Evolutionary conservation across 2,888 invertebrate species (phyloP), one percentile per base, ranked within the genome.

Genomic region (Alviniconcha strummeri): DNA sequence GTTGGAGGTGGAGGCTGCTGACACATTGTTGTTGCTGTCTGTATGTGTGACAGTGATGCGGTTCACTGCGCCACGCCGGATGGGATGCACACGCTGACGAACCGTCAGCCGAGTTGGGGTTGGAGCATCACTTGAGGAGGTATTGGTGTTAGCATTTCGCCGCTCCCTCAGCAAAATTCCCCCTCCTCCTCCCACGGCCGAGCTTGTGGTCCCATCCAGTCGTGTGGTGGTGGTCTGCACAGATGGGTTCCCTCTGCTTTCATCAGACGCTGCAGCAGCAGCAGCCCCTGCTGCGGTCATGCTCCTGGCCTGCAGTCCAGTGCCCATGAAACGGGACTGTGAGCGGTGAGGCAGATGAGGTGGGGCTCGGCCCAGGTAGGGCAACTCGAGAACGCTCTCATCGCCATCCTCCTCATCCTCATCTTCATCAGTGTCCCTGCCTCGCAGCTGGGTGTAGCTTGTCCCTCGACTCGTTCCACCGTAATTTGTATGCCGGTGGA

Each of bases 401-500:
- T 17, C 36, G 1, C 72, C 83, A 4, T 74, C 81, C 54, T 72
- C 82, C 5, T 69, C 82, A 13, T 80, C 69, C 9, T 81, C 69
- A n/a, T 67, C 67, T 55, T 80, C 80, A 55, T 80, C 80, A 4
- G 67, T 60, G 69, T 67, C 54, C 8, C 54, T 69, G 1, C 13
- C n/a, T 8, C 6, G 36, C 11, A 56, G n/a, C 57, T 5, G 57
- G 13, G 60, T 60, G 60, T 60, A 60, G 60, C 9, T 11, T 19
- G 75, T 11, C 54, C 52, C 54, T 19, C 15, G 19, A 55, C 56
- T 67, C 55, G 13, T 69, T 77, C 19, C 80, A 76, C 84, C 85
- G 57, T 86, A 86, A 9, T 85, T 86, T 19, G 88, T 89, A 80
- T 91, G 91, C 55, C 86, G 85, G 84, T 92, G 91, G 36, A 86